phyloP scores from a whole-genome alignment of 1,140 invertebrate genomes.

The Pseudomyrmex dendroicus region DNA sequence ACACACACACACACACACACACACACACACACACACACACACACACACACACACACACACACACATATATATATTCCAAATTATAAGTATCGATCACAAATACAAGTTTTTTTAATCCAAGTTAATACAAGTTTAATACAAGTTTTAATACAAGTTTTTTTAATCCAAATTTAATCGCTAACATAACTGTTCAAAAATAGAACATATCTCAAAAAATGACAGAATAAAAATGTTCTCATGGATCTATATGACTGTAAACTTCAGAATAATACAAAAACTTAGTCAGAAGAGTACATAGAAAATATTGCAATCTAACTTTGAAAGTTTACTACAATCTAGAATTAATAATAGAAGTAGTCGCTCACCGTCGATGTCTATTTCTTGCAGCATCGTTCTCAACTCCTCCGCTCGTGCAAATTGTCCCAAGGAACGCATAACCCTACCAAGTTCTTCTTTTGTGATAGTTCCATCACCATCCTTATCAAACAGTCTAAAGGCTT shows the following conservation, averaged over 20 bases:
- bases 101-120: neutral
- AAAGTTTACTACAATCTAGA: constrained; percentile 9
- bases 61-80: too few species aligned
- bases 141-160: too few species aligned
- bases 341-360: constrained; percentile 45
- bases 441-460: constrained; percentile 93
- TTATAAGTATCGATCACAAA: too few species aligned
- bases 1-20: too few species aligned
- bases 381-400: constrained; percentile 94
- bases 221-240: neutral
- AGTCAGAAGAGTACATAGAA: neutral
- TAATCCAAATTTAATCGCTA: neutral
- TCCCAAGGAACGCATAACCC: constrained; percentile 93
- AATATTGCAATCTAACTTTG: constrained; percentile 4
- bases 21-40: too few species aligned
- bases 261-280: too few species aligned
- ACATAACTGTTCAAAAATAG: neutral
- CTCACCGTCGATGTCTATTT: constrained; percentile 95
- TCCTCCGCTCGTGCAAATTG: constrained; percentile 94
- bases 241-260: neutral
- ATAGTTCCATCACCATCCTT: constrained; percentile 95
- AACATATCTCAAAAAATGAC: neutral
- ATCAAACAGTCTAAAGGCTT: constrained; percentile 95
- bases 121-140: too few species aligned
- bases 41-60: too few species aligned